phyloP scores from a whole-genome alignment of 1,140 invertebrate species.

The Sminthurinus signatus region DNA sequence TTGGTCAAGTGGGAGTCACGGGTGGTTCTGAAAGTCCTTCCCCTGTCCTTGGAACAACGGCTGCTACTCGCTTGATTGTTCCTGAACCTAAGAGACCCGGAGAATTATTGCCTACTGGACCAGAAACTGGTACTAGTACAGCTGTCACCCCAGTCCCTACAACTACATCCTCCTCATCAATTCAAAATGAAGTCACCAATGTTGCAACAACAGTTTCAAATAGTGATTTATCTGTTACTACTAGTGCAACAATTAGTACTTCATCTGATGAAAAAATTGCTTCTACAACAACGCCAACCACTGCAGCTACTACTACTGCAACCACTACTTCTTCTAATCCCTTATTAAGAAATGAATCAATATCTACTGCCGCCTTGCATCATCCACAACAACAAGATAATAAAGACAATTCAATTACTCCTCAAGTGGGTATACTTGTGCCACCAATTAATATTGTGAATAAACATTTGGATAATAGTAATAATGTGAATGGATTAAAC shows the following conservation, averaged over 20 bases:
- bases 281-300: no score
- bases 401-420: neutral
- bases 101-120: constrained; percentile 8
- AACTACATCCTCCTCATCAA: neutral
- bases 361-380: neutral
- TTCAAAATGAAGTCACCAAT: neutral
- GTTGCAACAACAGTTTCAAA: neutral
- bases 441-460: neutral
- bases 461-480: neutral
- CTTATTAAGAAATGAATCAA: no score
- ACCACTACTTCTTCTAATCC: no score
- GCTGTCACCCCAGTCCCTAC: neutral
- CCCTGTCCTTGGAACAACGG: constrained; percentile 9
- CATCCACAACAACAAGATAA: no score
- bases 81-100: constrained; percentile 29
- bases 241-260: no score
- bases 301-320: no score
- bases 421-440: neutral
- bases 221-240: no score
- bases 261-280: no score
- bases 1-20: constrained; percentile 29
- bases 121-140: no score
- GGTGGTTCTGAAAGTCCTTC: constrained; percentile 31
- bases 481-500: no score
- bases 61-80: constrained; percentile 17